A percentile compares a stretch with the other conserved stretches of the same genome.
phyloP scores from a whole-genome alignment of 1,140 invertebrate species.

The Dendroctonus valens region DNA sequence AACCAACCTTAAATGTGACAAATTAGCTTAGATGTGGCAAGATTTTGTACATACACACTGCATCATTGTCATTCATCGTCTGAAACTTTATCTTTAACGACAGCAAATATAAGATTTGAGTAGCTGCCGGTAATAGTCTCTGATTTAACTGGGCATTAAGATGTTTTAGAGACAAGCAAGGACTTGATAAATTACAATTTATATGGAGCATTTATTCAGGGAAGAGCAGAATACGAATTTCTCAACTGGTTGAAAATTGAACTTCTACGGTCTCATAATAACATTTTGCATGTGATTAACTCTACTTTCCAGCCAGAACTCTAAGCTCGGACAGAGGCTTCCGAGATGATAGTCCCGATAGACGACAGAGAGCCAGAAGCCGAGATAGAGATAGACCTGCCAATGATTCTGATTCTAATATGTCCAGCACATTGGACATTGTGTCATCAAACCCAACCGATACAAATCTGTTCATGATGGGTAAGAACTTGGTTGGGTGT shows the following conservation, averaged over 20 bases:
- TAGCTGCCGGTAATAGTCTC: too few species aligned
- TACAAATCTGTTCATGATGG: conserved; percentile 51
- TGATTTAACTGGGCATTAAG: too few species aligned
- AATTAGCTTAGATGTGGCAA: too few species aligned
- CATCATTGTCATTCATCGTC: too few species aligned
- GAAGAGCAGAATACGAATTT: not conserved
- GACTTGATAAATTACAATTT: too few species aligned
- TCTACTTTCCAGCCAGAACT: not conserved
- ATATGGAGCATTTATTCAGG: not conserved
- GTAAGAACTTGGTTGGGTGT: conserved; percentile 30
- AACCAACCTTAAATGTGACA: too few species aligned
- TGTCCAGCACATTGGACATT: conserved; percentile 42
- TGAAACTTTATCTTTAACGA: too few species aligned
- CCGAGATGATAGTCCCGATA: conserved; percentile 14
- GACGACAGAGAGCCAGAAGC: conserved; percentile 35
- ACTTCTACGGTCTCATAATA: conserved; percentile 3
- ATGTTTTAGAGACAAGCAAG: too few species aligned
- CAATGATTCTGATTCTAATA: conserved; percentile 49
- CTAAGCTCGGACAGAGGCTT: conserved; percentile 5
- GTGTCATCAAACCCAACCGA: conserved; percentile 35
- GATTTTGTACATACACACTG: too few species aligned
- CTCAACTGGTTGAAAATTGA: not conserved
- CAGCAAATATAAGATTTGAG: too few species aligned
- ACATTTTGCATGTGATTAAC: not conserved
- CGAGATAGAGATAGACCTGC: conserved; percentile 46